phyloP scores from a whole-genome alignment of 2,797 vertebrate species.

The Heteromormyrus szaboi region DNA sequence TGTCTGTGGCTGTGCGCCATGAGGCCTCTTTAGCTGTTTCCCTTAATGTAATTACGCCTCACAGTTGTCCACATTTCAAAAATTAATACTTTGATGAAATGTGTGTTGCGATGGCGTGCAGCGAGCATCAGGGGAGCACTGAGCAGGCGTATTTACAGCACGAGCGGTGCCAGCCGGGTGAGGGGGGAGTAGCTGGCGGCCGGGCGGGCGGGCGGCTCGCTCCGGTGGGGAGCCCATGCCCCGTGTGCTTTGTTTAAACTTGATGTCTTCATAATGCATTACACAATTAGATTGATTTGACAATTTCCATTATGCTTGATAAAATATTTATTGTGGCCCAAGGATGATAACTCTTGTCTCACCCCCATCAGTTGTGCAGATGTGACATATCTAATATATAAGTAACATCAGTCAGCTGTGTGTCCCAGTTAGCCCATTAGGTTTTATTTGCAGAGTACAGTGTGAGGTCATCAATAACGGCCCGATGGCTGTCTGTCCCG shows the following conservation, averaged over 20 bases:
- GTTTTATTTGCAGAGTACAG: constrained; percentile 91
- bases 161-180: constrained; percentile 78
- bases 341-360: constrained; percentile 99
- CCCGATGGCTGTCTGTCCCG: constrained; percentile 81
- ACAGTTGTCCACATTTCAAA: constrained; percentile 99
- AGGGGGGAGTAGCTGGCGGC: constrained; percentile 68
- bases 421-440: constrained; percentile 90
- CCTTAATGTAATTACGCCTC: constrained; percentile 97
- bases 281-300: constrained; percentile 99
- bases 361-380: constrained; percentile 87
- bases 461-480: constrained; percentile 85
- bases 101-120: constrained; percentile 71
- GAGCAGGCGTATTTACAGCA: constrained; percentile 85
- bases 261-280: constrained; percentile 99
- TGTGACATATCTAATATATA: constrained; percentile 93
- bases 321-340: constrained; percentile 99
- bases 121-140: constrained; percentile 70
- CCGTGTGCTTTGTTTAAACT: constrained; percentile 99
- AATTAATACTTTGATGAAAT: constrained; percentile 99
- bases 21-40: constrained; percentile 63
- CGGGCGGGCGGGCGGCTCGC: constrained; percentile 76
- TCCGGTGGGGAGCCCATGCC: constrained; percentile 99
- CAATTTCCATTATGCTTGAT: constrained; percentile 99
- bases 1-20: constrained; percentile 83
- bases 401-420: constrained; percentile 90